Base-by-base conservation (phyloP, 2,113 vertebrate species). In the Petaurus breviceps region DNA sequence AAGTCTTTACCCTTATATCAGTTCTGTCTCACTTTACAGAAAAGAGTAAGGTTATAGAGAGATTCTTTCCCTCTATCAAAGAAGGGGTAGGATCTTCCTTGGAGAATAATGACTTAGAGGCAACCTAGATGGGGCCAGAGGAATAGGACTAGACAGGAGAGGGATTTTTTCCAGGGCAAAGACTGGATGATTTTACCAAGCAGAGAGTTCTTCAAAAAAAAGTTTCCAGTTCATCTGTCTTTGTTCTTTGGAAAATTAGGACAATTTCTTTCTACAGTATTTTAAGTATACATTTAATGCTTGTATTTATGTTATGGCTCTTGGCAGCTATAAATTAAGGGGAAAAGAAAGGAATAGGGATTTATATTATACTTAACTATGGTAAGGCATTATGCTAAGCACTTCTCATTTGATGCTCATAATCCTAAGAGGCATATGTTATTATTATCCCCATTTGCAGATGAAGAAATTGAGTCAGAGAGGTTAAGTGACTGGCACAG, bases 31-130 rank as follows among this genome's bases (percentile, higher is more conserved):
- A 77, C 37, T 77, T 77, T n/a, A 22, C 14, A 77, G 31, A 53
- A 4, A 37, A 4, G 3, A 50, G 22, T 24, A 9, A 92, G 51
- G 12, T 91, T 95, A 46, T 1, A 93, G 22, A 23, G 2, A 91
- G 31, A 57, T 90, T 22, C 92, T 93, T n/a, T 77, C 95, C 53
- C 26, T 94, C 16, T 92, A 25, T 50, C 46, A 95, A 90, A 26
- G 49, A 90, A 84, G n/a, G n/a, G 90, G 1, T 43, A 91, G 90
- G 10, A 26, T 16, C 52, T 94, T 96, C 19, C 23, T 12, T 84
- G 55, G 55, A 92, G 57, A 91, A 84, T 91, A 47, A 4, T 95
- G 37, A 37, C 14, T 19, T 89, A 8, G 93, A 95, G 89, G 5
- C 28, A 93, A 84, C 19, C 68, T 84, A 23, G 16, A 43, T 37